Base-by-base conservation (phyloP, 2,888 invertebrate species). In the Caenorhabditis sp. region DNA sequence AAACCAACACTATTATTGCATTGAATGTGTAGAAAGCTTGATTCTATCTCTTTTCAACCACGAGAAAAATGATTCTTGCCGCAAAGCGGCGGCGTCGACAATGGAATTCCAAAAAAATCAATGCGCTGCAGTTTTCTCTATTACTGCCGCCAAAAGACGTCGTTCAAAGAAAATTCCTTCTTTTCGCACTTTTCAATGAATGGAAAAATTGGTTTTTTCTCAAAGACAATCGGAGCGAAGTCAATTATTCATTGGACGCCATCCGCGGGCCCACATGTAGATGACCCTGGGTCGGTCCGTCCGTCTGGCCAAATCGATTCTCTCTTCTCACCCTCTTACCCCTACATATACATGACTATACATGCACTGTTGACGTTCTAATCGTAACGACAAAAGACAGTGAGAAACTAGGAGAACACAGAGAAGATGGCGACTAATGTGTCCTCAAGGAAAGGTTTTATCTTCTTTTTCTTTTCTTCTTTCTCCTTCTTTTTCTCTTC, bases 291-390 rank as follows among this genome's bases (percentile, higher is more conserved):
- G n/a, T n/a, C 26, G 6, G n/a, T 13, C 22, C 58, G 35, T 35
- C 60, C 47, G n/a, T 22, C 22, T 35, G 35, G 20, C 60, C 47
- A 44, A 74, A 76, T 76, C 76, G 76, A 76, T 76, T 76, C 61
- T 64, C 67, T 67, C 60, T 67, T 76, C 67, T 67, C 76, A 68
- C 76, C 61, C 67, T 24, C 44, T 53, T 28, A 18, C 51, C 32
- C 58, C 35, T 32, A 18, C 58, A 60, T 74, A 67, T n/a, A n/a
- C n/a, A n/a, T 76, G 60, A 76, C 76, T 67, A 76, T 76, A 67
- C 76, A 76, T 76, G 76, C 76, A 76, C 76, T 76, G 76, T 76
- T 60, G 76, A 67, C 68, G 64, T 71, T 80, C 64, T 61, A 67
- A 60, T 67, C 58, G 65, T 40, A 65, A n/a, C 56, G 11, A 11